These are phyloP conservation scores for Myripristis murdjan DNA, from an alignment of 2,797 vertebrate species.

Conservation along the genomic window DNA sequence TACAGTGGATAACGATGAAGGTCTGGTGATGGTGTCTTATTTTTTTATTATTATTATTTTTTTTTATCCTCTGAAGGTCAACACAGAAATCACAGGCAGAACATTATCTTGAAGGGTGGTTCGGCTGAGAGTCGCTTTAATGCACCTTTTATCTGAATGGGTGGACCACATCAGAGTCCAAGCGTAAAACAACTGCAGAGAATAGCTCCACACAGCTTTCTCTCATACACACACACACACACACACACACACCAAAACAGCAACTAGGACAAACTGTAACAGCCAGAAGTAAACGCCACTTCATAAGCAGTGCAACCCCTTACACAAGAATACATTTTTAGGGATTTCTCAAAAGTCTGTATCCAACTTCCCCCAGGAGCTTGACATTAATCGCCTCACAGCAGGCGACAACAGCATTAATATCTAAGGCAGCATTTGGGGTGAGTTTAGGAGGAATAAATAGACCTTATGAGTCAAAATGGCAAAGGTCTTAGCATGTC, in stretches of 20 bases:
- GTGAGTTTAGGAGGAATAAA: slow-evolving; percentile 5
- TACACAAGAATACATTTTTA: neutral
- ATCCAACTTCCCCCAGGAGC: slow-evolving; percentile 10
- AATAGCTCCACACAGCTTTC: neutral
- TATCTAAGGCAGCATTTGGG: slow-evolving; percentile 6
- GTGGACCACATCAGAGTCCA: slow-evolving; percentile 23
- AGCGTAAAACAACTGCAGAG: slow-evolving; percentile 32
- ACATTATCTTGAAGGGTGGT: slow-evolving; percentile 66
- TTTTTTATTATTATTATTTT: too few species aligned
- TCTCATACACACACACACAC: neutral
- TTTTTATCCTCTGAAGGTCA: slow-evolving; percentile 71
- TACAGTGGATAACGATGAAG: slow-evolving; percentile 67
- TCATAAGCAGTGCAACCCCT: neutral
- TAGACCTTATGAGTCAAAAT: slow-evolving; percentile 7
- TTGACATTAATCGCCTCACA: slow-evolving; percentile 30
- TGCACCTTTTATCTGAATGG: slow-evolving; percentile 56
- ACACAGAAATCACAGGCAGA: slow-evolving; percentile 56
- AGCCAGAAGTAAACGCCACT: slow-evolving; percentile 6
- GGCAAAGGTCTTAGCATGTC: slow-evolving; percentile 14
- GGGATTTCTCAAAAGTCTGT: slow-evolving; percentile 26
- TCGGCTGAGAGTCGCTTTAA: slow-evolving; percentile 58
- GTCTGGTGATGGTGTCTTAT: slow-evolving; percentile 47
- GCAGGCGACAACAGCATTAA: slow-evolving; percentile 8
- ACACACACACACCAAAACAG: neutral
- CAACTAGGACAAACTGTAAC: neutral